Evolutionary conservation across 2,797 vertebrate genomes (phyloP).

Genomic region (Cossypha caffra): DNA sequence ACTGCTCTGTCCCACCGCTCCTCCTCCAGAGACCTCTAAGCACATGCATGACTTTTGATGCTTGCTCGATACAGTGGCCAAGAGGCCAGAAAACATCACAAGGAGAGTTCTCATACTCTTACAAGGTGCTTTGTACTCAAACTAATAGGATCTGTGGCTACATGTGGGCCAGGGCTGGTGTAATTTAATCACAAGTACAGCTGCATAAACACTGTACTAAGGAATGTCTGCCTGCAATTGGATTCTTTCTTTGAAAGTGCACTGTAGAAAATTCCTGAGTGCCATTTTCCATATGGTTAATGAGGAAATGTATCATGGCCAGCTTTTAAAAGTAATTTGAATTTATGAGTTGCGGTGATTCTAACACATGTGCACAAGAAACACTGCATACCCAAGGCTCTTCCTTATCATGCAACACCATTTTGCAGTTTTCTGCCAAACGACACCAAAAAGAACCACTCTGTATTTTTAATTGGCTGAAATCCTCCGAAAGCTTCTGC

Average conservation of each 20-base stretch:
- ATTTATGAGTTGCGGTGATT: slow-evolving; percentile 80
- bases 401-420: slow-evolving; percentile 77
- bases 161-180: slow-evolving; percentile 81
- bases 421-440: slow-evolving; percentile 73
- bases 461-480: slow-evolving; percentile 76
- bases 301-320: slow-evolving; percentile 86
- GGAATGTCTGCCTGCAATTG: slow-evolving; percentile 91
- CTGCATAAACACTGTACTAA: slow-evolving; percentile 94
- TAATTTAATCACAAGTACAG: slow-evolving; percentile 95
- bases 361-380: slow-evolving; percentile 78
- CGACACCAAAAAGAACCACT: slow-evolving; percentile 71
- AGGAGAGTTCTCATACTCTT: slow-evolving; percentile 81
- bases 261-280: slow-evolving; percentile 81
- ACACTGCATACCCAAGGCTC: slow-evolving; percentile 68
- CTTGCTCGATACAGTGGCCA: slow-evolving; percentile 84
- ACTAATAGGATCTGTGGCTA: slow-evolving; percentile 81
- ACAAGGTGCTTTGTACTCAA: slow-evolving; percentile 80
- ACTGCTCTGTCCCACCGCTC: slow-evolving; percentile 82
- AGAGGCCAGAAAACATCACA: slow-evolving; percentile 82
- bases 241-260: slow-evolving; percentile 89
- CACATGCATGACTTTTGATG: slow-evolving; percentile 85
- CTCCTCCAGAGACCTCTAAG: slow-evolving; percentile 82
- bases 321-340: slow-evolving; percentile 83
- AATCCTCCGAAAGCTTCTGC: slow-evolving; percentile 56
- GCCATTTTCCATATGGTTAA: slow-evolving; percentile 93